Conservation (phyloP, 1,140 invertebrate genomes). For the Wiebesia pumilae region DNA sequence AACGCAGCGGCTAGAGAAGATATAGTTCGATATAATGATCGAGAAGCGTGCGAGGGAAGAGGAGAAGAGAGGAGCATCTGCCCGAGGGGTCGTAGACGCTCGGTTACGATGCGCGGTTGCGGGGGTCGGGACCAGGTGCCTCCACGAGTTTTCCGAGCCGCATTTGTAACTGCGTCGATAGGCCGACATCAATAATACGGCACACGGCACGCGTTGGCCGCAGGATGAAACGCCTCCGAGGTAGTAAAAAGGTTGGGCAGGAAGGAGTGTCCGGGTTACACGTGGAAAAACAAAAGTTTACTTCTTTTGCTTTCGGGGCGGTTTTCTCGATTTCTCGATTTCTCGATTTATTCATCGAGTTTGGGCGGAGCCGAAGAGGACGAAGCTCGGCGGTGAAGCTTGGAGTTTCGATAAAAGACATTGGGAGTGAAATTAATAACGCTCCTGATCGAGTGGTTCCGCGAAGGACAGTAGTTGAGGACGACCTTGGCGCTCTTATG, state of each 20-base stretch:
- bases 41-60: background rate
- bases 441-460: background rate
- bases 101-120: constrained; percentile 56
- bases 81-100: constrained; percentile 33
- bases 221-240: background rate
- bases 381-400: too few species aligned
- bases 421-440: background rate
- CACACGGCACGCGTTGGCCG: background rate
- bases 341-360: background rate
- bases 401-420: background rate
- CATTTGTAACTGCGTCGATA: constrained; percentile 5
- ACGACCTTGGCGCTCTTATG: background rate
- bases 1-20: too few species aligned
- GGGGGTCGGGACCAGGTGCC: constrained; percentile 68
- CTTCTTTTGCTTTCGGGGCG: background rate
- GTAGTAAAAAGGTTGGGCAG: background rate
- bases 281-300: constrained; percentile 3
- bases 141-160: constrained; percentile 58
- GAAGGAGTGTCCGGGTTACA: background rate
- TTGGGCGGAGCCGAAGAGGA: background rate
- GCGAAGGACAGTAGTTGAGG: background rate
- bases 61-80: constrained; percentile 56
- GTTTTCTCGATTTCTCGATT: background rate
- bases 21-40: constrained; percentile 18
- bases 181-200: constrained; percentile 28